Evolutionary conservation across 2,113 vertebrate genomes (phyloP), one percentile per base, ranked within the genome.

Genomic region (Calyptomena viridis): DNA sequence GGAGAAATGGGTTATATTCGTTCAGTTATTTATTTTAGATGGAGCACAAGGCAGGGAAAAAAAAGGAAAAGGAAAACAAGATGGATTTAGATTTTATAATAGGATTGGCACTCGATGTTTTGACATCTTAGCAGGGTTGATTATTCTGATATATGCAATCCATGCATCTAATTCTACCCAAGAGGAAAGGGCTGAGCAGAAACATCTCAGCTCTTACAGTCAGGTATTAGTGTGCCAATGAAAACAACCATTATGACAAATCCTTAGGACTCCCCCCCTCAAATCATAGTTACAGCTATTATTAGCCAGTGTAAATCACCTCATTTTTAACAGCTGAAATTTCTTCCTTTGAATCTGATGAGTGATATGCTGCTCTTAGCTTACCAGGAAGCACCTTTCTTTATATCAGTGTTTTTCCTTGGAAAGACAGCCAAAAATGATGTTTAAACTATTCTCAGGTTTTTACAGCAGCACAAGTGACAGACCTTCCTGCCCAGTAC

Each of bases 11-110:
- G 79, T 87, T 92, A 56, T 55, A 89, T 84, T 88, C 85, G 93
- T 93, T 86, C 92, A 64, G 85, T 83, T 91, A 89, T 92, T 96
- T 97, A 91, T 95, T 96, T 96, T 82, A 93, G 69, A 87, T 87
- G 49, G 60, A 84, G 64, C 60, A 85, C 27, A 21, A 31, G 46
- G 21, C 21, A 24, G 15, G 30, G 9, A 14, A 19, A 0, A 7
- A 4, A 14, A 42, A 49, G 31, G 13, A 40, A 68, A 94, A 91
- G 56, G 33, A 87, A 96, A 96, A 87, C 71, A 88, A 84, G 83
- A 85, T 40, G 49, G 62, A 80, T 90, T 90, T 88, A 90, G 88
- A 89, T 73, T 80, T 93, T 49, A 85, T 50, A 74, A 76, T 37
- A 46, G 27, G 84, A 83, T 76, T 87, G 91, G 78, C 73, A 90